phyloP scores from a whole-genome alignment of 2,113 vertebrate genomes.

The Brevimyrus niger region DNA sequence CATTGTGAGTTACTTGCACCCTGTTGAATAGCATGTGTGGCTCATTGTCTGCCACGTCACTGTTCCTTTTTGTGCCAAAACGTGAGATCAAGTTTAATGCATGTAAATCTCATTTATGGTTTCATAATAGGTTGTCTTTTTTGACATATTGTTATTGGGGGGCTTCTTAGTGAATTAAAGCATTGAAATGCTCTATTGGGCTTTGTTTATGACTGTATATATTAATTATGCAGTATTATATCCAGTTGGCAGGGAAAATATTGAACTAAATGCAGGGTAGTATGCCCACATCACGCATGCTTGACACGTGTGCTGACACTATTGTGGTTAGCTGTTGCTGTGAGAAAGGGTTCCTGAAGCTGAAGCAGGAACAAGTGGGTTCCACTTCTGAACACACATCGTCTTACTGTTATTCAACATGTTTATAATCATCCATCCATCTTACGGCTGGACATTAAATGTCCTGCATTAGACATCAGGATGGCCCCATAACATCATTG shows the following conservation, averaged over 20 bases:
- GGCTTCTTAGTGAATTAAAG: neutral
- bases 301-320: neutral
- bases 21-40: neutral
- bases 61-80: neutral
- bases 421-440: neutral
- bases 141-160: neutral
- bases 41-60: neutral
- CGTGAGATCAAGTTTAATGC: neutral
- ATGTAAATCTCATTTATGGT: conserved; percentile 1
- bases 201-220: neutral
- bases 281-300: neutral
- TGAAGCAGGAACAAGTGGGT: neutral
- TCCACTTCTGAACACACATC: neutral
- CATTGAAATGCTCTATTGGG: neutral
- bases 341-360: neutral
- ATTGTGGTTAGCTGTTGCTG: neutral
- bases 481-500: neutral
- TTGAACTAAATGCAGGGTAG: neutral
- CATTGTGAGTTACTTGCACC: neutral
- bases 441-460: neutral
- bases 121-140: neutral
- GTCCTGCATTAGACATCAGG: neutral
- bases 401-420: neutral
- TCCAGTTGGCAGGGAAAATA: neutral
- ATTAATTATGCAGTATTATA: neutral